Percentiles rank a stretch among this genome's conserved stretches.
Conservation (phyloP, 2,113 vertebrate genomes). For the Osmerus mordax region DNA sequence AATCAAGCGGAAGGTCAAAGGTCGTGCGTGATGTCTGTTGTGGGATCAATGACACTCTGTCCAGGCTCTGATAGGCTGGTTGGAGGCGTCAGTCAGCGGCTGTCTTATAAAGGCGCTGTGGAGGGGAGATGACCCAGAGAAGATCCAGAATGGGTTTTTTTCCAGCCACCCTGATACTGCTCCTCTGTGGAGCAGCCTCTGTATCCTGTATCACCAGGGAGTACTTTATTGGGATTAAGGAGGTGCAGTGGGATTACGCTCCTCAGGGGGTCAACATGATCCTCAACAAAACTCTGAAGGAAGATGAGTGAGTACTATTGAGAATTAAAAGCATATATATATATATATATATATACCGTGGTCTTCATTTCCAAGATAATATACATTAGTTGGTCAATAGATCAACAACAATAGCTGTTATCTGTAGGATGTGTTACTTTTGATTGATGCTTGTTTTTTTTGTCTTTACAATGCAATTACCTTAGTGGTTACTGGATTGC, state of each 20-base stretch:
- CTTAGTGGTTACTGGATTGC: too few species aligned
- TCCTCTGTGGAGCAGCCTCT: constrained; percentile 48
- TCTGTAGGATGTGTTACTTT: too few species aligned
- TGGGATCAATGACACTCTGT: not conserved
- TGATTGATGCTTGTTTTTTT: too few species aligned
- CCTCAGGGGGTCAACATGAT: constrained; percentile 61
- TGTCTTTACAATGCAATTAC: too few species aligned
- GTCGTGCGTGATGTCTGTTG: not conserved
- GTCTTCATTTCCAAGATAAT: too few species aligned
- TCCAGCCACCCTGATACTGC: constrained; percentile 18
- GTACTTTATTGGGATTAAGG: constrained; percentile 74
- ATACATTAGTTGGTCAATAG: too few species aligned
- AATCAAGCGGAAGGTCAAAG: not conserved
- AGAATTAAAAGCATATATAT: not conserved
- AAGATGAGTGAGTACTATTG: constrained; percentile 48
- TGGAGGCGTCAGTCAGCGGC: not conserved
- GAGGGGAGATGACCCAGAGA: constrained; percentile 17
- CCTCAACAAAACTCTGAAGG: constrained; percentile 48
- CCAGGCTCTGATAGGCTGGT: constrained; percentile 6
- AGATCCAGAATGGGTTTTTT: constrained; percentile 38
- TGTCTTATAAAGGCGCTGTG: constrained; percentile 41
- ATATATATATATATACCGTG: not conserved
- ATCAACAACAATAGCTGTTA: too few species aligned
- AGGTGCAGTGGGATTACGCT: constrained; percentile 61
- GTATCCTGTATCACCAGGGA: constrained; percentile 59